These are phyloP conservation scores for Pelosia muscerda DNA, from an alignment of 2,888 invertebrate genomes.

Conservation along the genomic window DNA sequence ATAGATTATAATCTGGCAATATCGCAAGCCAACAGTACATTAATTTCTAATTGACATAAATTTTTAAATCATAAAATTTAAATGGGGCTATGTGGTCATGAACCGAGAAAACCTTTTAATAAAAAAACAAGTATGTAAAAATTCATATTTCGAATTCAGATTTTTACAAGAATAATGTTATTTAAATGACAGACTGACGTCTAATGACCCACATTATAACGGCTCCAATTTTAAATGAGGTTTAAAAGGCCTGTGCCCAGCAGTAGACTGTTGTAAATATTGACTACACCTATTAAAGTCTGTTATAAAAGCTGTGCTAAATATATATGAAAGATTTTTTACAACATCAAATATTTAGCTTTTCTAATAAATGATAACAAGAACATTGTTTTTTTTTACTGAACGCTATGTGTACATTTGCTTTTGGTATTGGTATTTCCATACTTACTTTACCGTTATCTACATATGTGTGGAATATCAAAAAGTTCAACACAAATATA, in stretches of 20 bases:
- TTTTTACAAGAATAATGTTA: conserved; percentile 12
- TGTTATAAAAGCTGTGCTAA: not conserved
- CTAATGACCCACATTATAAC: not conserved
- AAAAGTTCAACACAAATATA: no score
- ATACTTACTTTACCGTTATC: no score
- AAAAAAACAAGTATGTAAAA: not conserved
- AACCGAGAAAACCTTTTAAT: no score
- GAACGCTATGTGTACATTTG: no score
- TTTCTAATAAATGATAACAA: not conserved
- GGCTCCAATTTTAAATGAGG: conserved; percentile 1
- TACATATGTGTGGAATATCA: no score
- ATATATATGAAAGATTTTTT: not conserved
- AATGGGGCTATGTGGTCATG: no score
- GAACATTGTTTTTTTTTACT: no score
- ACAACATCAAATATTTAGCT: no score
- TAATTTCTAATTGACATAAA: no score
- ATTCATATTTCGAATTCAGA: conserved; percentile 9
- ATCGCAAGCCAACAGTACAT: no score
- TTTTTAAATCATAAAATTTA: conserved; percentile 10
- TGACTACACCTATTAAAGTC: not conserved
- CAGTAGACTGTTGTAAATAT: not conserved
- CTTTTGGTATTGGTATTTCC: no score
- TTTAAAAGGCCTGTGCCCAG: no score
- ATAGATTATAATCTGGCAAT: not conserved
- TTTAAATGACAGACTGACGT: not conserved